These are phyloP conservation scores for Eurystomus gularis DNA, from an alignment of 2,113 vertebrate species.

Conservation along the genomic window DNA sequence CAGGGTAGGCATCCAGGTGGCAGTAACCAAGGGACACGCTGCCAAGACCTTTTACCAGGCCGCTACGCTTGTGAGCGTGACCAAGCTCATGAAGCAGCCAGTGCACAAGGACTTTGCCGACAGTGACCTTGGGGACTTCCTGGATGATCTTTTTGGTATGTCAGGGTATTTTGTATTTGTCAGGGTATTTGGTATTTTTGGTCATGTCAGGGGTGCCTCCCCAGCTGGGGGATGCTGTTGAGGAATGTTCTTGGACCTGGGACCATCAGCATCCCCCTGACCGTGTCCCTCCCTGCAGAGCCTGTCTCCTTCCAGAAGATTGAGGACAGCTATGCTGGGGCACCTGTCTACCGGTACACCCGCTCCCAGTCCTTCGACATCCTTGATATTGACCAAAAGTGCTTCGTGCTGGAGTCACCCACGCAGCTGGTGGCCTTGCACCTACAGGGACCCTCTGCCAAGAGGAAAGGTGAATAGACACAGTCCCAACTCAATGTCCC, in stretches of 20 bases:
- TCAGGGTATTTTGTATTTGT: too few species aligned
- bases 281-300: not conserved
- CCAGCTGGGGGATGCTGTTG: not conserved
- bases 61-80: not conserved
- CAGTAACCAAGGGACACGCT: not conserved
- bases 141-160: constrained; percentile 40
- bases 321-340: fast-evolving
- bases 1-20: not conserved
- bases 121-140: constrained; percentile 26
- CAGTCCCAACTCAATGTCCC: fast-evolving
- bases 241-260: not conserved
- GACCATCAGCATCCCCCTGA: not conserved
- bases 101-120: not conserved
- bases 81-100: not conserved
- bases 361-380: constrained; percentile 60
- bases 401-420: constrained; percentile 42
- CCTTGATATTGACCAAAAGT: constrained; percentile 24
- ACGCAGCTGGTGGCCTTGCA: constrained; percentile 58
- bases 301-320: not conserved
- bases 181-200: too few species aligned
- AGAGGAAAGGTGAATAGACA: constrained; percentile 12
- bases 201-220: not conserved
- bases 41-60: not conserved
- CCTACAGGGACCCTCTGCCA: constrained; percentile 18
- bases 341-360: constrained; percentile 10